Evolutionary conservation across 1,140 invertebrate species (phyloP), one percentile per base, ranked within the genome.

Genomic region (Drosophila obscura): DNA sequence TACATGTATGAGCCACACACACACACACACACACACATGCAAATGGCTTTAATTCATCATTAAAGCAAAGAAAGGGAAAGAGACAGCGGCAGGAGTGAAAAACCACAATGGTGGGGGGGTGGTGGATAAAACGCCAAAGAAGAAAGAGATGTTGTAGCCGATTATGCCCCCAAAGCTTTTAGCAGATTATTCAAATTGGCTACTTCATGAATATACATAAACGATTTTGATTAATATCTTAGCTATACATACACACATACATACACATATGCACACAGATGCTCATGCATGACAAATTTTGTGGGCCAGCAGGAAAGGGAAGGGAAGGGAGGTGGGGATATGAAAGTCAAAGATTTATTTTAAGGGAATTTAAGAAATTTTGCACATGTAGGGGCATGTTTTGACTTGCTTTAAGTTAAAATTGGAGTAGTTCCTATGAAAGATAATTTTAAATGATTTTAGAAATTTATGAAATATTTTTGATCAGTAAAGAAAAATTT

Each of bases 41-140:
- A 59, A 67, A 63, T 60, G 64, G 56, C 75, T 77, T 89, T 89
- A 88, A 83, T 88, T 89, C 84, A 89, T 88, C 80, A 89, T 88
- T 88, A 77, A 58, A 69, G 39, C 64, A 48, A 61, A 41, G 35
- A 52, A 39, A 9, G 13, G 13, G 4, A 50, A 15, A 35, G 49
- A 51, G 28, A 22, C 53, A 43, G 45, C 31, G 60, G 41, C 28
- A 49, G 26, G 22, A 13, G 61, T 1, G 51, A 52, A 64, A 52
- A 51, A 41, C 39, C 71, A 35, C 58, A 63, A 73, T 59, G 35
- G n/a, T n/a, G n/a, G n/a, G n/a, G n/a, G n/a, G n/a, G n/a, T n/a
- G n/a, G n/a, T 5, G 19, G 35, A 53, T 53, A n/a, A 39, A 39
- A 39, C 35, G 11, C 35, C 35, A 39, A 56, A 16, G 50, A 24